A percentile compares a stretch with the other conserved stretches of the same genome.
These are phyloP conservation scores for Erannis defoliaria DNA, from an alignment of 2,888 invertebrate species.

Conservation along the genomic window DNA sequence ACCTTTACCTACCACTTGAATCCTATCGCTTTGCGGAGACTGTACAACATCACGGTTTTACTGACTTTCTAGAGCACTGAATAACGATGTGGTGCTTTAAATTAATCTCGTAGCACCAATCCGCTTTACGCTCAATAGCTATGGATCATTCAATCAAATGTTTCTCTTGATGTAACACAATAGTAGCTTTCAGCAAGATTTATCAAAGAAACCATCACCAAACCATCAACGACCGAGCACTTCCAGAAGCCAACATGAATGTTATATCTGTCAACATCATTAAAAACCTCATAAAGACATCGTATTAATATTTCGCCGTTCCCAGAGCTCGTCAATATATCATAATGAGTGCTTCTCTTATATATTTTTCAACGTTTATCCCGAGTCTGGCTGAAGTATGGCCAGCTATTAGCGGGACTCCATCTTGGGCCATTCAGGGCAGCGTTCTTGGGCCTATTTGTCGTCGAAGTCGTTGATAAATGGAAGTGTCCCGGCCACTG, in stretches of 20 bases:
- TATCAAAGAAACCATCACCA: constrained; percentile 4
- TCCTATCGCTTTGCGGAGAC: no score
- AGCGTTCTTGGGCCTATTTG: constrained; percentile 73
- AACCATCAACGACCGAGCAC: constrained; percentile 10
- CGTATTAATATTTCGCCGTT: constrained; percentile 32
- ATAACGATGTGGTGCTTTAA: no score
- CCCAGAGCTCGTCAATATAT: constrained; percentile 60
- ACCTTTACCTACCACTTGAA: no score
- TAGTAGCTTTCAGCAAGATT: constrained; percentile 1
- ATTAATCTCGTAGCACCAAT: no score
- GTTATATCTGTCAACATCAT: constrained; percentile 27
- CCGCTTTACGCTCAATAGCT: no score
- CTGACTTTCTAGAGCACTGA: no score
- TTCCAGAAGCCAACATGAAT: constrained; percentile 21
- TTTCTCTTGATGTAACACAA: not conserved
- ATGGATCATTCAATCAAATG: no score
- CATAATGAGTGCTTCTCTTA: constrained; percentile 70
- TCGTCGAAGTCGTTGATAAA: constrained; percentile 72
- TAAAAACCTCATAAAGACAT: constrained; percentile 32
- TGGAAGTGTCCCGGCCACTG: constrained; percentile 64
- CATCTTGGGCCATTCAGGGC: constrained; percentile 74
- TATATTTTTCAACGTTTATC: constrained; percentile 81
- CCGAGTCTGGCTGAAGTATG: constrained; percentile 69
- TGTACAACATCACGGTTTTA: no score
- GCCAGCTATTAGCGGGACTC: constrained; percentile 71